Base-by-base conservation (phyloP, 2,113 vertebrate genomes). In the Excalfactoria chinensis region DNA sequence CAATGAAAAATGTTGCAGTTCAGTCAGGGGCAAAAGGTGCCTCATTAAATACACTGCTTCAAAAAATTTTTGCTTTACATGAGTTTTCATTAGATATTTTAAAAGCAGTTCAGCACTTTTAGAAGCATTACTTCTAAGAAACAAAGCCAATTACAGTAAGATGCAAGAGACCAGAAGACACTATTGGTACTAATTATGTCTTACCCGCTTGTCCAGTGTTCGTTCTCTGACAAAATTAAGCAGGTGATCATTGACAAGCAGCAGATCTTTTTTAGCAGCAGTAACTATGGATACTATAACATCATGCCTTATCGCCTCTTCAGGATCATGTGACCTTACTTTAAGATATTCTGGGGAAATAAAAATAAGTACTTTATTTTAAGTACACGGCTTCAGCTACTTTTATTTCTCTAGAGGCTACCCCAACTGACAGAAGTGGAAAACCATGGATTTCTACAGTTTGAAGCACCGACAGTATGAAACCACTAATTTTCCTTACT, bases 221-320 rank as follows among this genome's bases (percentile, higher is more conserved):
- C 99, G 98, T 93, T 99, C 99, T 96, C 98, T 98, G 44, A 99
- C 99, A 92, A 99, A 99, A 97, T 99, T 99, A 88, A 99, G 98
- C 77, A 99, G 96, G 10, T 99, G 99, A 95, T 99, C 99, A 74
- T 99, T 99, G 93, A 99, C 99, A 26, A 99, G 98, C 46, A 99
- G 97, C 88, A 99, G 98, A 96, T 99, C 99, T 95, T 99, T 99
- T 97, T 99, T 99, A 96, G 99, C 99, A 95, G 99, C 99, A 25
- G 99, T 99, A 96, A 99, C 99, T 97, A 99, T 99, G 91, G 99
- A 99, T 84, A 99, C 99, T 78, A 99, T 99, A 93, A 99, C 99
- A 95, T 99, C 99, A 91, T 99, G 99, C 68, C 99, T 98, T 94
- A 99, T 99, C 81, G 99, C 99, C 96, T 99, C 99, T 97, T 99